Conservation (phyloP, 2,797 vertebrate species). For the Sparus aurata region DNA sequence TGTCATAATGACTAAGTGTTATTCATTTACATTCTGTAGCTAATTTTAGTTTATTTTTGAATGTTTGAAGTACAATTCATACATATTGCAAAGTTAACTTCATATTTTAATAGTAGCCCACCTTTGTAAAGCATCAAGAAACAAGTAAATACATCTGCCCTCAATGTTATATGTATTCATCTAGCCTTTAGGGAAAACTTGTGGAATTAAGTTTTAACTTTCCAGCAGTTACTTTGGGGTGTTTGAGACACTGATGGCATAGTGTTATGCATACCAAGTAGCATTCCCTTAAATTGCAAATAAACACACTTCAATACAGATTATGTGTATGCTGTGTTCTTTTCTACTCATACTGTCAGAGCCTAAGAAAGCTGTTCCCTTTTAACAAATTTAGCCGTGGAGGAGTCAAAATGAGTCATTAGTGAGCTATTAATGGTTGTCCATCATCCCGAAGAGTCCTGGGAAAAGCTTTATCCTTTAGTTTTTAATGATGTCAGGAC, state of each 20-base stretch:
- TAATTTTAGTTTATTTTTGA: no score
- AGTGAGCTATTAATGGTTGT: constrained; percentile 58
- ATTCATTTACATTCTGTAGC: no score
- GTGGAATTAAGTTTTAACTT: not conserved
- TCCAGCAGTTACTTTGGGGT: not conserved
- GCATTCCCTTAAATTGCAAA: not conserved
- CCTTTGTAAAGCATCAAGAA: not conserved
- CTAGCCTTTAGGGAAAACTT: not conserved
- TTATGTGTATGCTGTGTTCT: not conserved
- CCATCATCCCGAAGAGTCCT: constrained; percentile 37
- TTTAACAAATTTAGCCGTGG: constrained; percentile 17
- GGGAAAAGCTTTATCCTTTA: constrained; percentile 59
- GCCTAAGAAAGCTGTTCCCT: not conserved
- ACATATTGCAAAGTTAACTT: not conserved
- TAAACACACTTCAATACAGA: not conserved
- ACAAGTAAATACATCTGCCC: not conserved
- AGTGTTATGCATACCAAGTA: constrained; percentile 3
- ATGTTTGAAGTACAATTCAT: no score
- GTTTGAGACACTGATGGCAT: not conserved
- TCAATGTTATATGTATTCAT: not conserved
- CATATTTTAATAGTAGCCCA: not conserved
- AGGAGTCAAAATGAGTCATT: constrained; percentile 56
- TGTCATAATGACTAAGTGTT: no score
- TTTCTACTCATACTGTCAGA: not conserved
- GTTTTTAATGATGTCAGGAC: constrained; percentile 67